These are phyloP conservation scores for Neoascia interrupta DNA, from an alignment of 2,888 invertebrate genomes.

Conservation along the genomic window DNA sequence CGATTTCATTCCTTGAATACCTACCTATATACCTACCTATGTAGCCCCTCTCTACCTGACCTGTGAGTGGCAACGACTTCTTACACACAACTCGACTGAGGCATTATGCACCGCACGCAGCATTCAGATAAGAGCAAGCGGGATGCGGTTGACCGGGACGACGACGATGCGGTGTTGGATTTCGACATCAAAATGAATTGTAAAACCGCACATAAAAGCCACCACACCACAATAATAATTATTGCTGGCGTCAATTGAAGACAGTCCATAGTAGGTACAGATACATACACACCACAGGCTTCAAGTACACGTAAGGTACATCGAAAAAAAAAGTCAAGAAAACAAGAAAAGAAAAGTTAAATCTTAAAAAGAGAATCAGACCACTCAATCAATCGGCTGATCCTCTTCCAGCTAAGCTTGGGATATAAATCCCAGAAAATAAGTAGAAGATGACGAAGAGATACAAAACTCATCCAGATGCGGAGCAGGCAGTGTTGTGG, in stretches of 20 bases:
- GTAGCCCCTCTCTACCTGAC: too few relatives aligned
- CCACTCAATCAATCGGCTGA: constrained; percentile 64
- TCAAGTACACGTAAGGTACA: too few relatives aligned
- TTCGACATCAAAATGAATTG: constrained; percentile 55
- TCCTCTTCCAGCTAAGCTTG: constrained; percentile 52
- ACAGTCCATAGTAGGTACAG: too few relatives aligned
- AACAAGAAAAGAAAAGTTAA: constrained; percentile 23
- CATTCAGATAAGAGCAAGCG: too few relatives aligned
- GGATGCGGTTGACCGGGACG: constrained; percentile 62
- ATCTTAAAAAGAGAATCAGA: constrained; percentile 26
- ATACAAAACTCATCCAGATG: constrained; percentile 38
- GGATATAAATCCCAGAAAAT: constrained; percentile 30
- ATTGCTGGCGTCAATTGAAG: constrained; percentile 50
- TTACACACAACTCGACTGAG: neutral
- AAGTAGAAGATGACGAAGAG: constrained; percentile 16
- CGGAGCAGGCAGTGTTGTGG: constrained; percentile 52
- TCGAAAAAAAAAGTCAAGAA: too few relatives aligned
- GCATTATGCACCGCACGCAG: constrained; percentile 29
- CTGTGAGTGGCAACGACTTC: constrained; percentile 40
- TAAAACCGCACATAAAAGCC: constrained; percentile 56
- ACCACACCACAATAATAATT: constrained; percentile 25
- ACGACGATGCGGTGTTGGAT: constrained; percentile 39
- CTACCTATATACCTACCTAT: constrained; percentile 5
- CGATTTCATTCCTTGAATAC: constrained; percentile 31
- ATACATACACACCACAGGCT: too few relatives aligned